Conservation (phyloP, 2,888 invertebrate genomes). For the Callinectes sapidus region DNA sequence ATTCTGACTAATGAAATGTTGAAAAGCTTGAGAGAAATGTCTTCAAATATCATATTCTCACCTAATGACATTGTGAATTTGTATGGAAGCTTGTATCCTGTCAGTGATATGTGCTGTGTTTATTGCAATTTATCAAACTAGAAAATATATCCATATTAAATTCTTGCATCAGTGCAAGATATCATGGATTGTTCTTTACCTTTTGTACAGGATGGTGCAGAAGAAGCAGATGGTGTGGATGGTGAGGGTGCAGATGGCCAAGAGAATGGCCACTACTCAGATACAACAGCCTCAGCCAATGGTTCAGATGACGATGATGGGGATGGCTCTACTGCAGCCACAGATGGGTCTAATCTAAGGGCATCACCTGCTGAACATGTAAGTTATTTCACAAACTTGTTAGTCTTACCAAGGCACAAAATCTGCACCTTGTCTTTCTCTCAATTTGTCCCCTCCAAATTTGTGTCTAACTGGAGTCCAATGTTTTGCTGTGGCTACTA, state of each 20-base stretch:
- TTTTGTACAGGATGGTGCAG: conserved; percentile 54
- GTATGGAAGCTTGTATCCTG: background rate
- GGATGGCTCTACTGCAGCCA: conserved; percentile 95
- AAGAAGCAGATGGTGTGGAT: conserved; percentile 67
- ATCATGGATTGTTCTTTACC: background rate
- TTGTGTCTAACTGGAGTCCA: no score
- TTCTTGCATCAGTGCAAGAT: background rate
- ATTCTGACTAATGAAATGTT: no score
- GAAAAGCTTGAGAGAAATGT: no score
- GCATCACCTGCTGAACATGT: conserved; percentile 87
- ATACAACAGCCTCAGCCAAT: conserved; percentile 89
- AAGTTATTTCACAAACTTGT: no score
- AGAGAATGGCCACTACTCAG: conserved; percentile 84
- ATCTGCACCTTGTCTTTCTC: no score
- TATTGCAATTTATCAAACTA: background rate
- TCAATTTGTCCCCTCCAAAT: no score
- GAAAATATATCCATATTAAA: no score
- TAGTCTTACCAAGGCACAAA: no score
- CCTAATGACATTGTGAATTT: background rate
- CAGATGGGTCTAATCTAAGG: conserved; percentile 87
- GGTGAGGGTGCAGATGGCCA: conserved; percentile 74
- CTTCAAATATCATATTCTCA: background rate
- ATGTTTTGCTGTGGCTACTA: no score
- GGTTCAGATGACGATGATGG: conserved; percentile 86
- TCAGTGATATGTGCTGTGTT: background rate